Evolutionary conservation across 35 echinoderm and acorn worm genomes (phyloP).

Genomic region (Lytechinus pictus): DNA sequence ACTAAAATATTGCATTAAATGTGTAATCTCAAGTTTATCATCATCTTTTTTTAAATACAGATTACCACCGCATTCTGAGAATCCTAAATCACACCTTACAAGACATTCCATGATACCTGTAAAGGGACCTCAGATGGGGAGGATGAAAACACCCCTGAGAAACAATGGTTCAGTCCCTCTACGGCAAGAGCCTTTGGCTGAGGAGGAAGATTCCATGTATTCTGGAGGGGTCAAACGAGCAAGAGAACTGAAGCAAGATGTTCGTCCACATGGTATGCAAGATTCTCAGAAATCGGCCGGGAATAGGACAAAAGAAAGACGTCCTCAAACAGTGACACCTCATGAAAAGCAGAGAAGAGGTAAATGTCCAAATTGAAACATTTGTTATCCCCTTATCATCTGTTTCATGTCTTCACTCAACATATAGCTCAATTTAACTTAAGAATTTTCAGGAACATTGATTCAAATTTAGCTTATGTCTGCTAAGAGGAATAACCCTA

Average conservation of each 20-base stretch:
- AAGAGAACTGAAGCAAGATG: background rate
- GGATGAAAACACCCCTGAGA: background rate
- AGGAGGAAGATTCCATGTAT: slow-evolving; percentile 54
- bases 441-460: too few relatives aligned
- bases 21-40: background rate
- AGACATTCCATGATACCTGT: background rate
- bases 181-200: slow-evolving; percentile 11
- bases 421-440: too few relatives aligned
- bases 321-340: background rate
- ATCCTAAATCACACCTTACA: background rate
- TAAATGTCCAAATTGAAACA: background rate
- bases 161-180: slow-evolving; percentile 11
- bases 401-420: too few relatives aligned
- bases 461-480: too few relatives aligned
- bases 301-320: slow-evolving; percentile 22
- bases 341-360: background rate
- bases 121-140: background rate
- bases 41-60: background rate
- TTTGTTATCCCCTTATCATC: background rate
- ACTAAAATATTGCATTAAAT: too few relatives aligned
- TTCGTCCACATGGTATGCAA: background rate
- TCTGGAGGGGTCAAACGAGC: slow-evolving; percentile 34
- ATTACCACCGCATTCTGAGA: slow-evolving; percentile 30
- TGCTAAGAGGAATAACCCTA: too few relatives aligned
- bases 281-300: background rate